Conservation (phyloP, 2,113 vertebrate species). For the Marcusenius ussheri region DNA sequence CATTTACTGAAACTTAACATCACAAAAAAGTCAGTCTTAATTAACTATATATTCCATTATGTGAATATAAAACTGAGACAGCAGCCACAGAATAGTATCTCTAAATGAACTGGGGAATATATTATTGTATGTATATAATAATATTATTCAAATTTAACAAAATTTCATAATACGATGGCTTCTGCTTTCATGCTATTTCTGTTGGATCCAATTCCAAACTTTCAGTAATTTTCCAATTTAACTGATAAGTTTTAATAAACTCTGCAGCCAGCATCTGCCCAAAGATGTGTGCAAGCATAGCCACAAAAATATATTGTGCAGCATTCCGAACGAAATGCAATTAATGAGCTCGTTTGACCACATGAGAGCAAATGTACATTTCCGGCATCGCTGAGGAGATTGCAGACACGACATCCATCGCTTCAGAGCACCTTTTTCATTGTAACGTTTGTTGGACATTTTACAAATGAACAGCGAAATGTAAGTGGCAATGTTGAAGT, state of each 20-base stretch:
- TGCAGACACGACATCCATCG: not conserved
- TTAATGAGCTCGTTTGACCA: not conserved
- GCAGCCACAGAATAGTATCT: not conserved
- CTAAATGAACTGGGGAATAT: not conserved
- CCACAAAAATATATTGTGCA: not conserved
- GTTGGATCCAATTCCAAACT: not conserved
- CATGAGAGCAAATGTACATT: not conserved
- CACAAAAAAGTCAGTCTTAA: not conserved
- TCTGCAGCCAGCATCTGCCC: not conserved
- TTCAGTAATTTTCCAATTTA: not conserved
- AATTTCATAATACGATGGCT: not conserved
- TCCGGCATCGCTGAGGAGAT: not conserved
- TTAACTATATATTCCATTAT: constrained; percentile 3
- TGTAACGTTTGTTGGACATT: not conserved
- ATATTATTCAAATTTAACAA: not conserved
- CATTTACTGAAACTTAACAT: not conserved
- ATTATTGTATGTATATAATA: not conserved
- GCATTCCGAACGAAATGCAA: not conserved
- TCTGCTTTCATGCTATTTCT: not conserved
- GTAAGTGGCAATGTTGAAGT: not conserved
- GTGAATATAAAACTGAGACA: not conserved
- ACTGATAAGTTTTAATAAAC: not conserved
- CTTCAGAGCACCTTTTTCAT: not conserved
- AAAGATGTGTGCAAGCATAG: not conserved
- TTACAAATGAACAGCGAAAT: not conserved